phyloP scores from a whole-genome alignment of 2,797 vertebrate species.

The Pyrocephalus nanus region DNA sequence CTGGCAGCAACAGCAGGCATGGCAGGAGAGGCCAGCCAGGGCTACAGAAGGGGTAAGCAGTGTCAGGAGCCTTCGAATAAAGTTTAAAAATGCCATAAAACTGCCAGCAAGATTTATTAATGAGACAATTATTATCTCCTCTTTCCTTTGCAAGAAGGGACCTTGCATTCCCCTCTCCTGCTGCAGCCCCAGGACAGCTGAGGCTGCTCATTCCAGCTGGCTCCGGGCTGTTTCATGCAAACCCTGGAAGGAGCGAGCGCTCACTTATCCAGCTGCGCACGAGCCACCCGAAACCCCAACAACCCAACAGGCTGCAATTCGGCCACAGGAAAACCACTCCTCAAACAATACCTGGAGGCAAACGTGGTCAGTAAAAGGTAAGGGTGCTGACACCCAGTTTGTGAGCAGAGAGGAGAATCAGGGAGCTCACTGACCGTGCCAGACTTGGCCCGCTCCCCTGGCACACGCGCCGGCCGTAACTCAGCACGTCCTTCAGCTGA shows the following conservation, averaged over 20 bases:
- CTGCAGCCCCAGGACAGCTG: background rate
- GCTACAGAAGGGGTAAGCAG: background rate
- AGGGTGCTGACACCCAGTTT: accelerated
- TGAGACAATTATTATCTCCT: background rate
- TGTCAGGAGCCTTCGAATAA: background rate
- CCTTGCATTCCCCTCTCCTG: background rate
- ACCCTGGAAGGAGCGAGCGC: background rate
- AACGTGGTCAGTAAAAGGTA: background rate
- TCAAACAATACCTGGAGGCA: background rate
- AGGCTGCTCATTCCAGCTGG: background rate
- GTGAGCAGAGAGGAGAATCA: background rate
- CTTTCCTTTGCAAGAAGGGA: background rate
- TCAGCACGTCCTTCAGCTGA: background rate
- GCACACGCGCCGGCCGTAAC: background rate
- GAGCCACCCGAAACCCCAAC: background rate
- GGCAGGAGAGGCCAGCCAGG: background rate
- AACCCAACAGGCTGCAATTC: background rate
- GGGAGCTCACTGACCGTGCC: background rate
- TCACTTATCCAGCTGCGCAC: background rate
- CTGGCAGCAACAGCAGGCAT: background rate
- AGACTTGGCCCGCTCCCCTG: background rate
- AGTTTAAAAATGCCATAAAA: background rate
- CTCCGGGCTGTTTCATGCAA: background rate
- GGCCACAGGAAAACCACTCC: background rate
- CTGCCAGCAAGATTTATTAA: background rate